Evolutionary conservation across 2,888 invertebrate genomes (phyloP), one percentile per base, ranked within the genome.

Genomic region (Cryptus armator): DNA sequence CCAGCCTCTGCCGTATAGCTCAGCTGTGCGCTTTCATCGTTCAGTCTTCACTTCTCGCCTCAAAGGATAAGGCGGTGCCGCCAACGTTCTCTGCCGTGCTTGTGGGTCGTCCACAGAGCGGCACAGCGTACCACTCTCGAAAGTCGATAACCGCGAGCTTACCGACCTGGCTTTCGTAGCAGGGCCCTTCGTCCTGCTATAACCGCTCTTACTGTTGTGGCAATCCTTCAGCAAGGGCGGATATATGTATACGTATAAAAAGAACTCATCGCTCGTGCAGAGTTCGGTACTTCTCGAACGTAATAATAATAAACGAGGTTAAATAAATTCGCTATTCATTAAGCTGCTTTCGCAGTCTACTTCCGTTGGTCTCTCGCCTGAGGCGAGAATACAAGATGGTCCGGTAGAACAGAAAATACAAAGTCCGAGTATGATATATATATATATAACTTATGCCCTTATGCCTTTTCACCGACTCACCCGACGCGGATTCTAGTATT

Each of bases 111-210:
- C 56, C 24, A 37, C 62, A n/a, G 29, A 32, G 37, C 43, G 32
- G 19, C 51, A 64, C 79, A 43, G 37, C 51, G 56, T 72, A 66
- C 84, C 80, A 72, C 76, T 67, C 67, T 77, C 59, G 81, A 78
- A 81, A 79, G 82, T 85, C 82, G 82, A 82, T 82, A 82, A 85
- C 71, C 56, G 66, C 71, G 82, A 68, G 79, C 51, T 85, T 85
- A 85, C 85, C 85, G 85, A 85, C 85, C 75, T 53, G 59, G 59
- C 56, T 64, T 72, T 68, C 71, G 70, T 71, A 53, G 82, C 81
- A 85, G 85, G 46, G 85, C 66, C 67, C 85, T 85, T 85, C 82
- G 79, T 82, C 64, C 75, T 64, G 68, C 48, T 46, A 72, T 76
- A 82, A 72, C 75, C 4, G 6, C 51, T 37, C 16, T 4, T 62